Conservation (phyloP, 2,888 invertebrate genomes). For the Acanthoscelides obtectus region DNA sequence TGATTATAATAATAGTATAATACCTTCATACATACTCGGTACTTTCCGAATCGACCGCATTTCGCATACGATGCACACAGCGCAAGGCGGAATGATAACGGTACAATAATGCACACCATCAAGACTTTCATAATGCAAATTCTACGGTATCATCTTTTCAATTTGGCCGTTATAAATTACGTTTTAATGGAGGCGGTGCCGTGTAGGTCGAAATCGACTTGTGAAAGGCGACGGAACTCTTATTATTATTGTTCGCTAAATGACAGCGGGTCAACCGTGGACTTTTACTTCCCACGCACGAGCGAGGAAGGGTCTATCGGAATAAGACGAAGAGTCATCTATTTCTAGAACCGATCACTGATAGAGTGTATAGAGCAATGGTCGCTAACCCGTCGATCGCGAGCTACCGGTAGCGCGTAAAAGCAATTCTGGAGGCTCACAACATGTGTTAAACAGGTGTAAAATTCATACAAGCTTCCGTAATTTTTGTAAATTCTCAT, state of each 20-base stretch:
- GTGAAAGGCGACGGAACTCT: neutral
- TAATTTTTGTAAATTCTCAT: no score
- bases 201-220: neutral
- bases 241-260: neutral
- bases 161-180: slow-evolving; percentile 19
- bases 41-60: neutral
- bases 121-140: slow-evolving; percentile 21
- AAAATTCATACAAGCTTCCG: no score
- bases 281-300: no score
- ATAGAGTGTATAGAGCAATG: no score
- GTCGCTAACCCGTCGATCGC: no score
- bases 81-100: slow-evolving; percentile 3
- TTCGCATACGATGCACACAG: neutral
- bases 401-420: no score
- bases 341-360: no score
- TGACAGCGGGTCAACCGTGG: neutral
- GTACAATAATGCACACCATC: slow-evolving; percentile 17
- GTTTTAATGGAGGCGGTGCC: slow-evolving; percentile 9
- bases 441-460: no score
- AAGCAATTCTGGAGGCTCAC: no score
- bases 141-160: slow-evolving; percentile 21
- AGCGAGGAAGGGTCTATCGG: no score
- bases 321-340: no score
- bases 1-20: neutral
- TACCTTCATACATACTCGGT: no score